A percentile compares a stretch with the other conserved stretches of the same genome.
These are phyloP conservation scores for Penaeus indicus DNA, from an alignment of 1,140 invertebrate species.

Conservation along the genomic window DNA sequence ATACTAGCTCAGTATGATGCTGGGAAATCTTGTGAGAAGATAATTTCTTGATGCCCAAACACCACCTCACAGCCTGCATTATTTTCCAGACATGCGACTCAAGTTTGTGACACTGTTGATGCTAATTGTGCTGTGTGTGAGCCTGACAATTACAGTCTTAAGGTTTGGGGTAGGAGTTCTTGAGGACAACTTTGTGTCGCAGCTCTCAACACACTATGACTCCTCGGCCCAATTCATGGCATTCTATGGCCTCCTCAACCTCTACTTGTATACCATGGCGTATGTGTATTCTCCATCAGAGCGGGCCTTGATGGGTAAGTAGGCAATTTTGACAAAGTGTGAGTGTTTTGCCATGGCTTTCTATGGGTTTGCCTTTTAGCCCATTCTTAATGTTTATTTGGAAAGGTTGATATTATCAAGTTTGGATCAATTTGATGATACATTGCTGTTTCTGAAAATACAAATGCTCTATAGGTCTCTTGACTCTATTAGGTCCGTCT, in stretches of 20 bases:
- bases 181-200: conserved; percentile 93
- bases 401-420: too few species aligned
- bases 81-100: conserved; percentile 85
- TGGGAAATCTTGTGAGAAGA: too few species aligned
- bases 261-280: conserved; percentile 93
- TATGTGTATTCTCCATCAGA: conserved; percentile 92
- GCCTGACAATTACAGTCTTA: conserved; percentile 82
- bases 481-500: too few species aligned
- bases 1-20: too few species aligned
- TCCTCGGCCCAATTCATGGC: conserved; percentile 95
- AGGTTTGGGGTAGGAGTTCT: conserved; percentile 89
- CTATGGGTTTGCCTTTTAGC: not conserved
- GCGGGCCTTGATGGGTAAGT: conserved; percentile 78
- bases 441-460: too few species aligned
- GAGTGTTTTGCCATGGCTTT: not conserved
- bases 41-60: not conserved
- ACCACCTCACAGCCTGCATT: conserved; percentile 18
- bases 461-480: too few species aligned
- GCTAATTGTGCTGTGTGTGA: conserved; percentile 85
- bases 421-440: too few species aligned
- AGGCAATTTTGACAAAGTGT: not conserved
- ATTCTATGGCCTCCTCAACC: conserved; percentile 94
- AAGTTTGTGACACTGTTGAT: conserved; percentile 92
- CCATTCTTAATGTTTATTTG: not conserved
- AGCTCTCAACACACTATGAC: conserved; percentile 74